Evolutionary conservation across 2,113 vertebrate species (phyloP).

Genomic region (Desmodus rotundus): DNA sequence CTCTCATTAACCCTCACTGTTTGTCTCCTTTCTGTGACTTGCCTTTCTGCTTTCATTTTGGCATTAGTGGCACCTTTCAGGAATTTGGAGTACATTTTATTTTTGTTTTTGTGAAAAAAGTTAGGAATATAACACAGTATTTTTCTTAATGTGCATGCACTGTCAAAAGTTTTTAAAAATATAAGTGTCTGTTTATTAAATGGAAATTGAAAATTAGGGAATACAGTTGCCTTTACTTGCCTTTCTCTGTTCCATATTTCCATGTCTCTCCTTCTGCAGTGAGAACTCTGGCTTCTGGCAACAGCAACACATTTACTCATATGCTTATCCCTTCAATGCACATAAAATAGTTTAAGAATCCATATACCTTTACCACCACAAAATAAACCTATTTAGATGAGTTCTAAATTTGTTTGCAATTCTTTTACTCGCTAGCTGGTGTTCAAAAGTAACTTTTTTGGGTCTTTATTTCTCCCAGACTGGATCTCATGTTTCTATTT

Average conservation of each 20-base stretch:
- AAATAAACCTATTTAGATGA: neutral
- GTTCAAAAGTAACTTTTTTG: neutral
- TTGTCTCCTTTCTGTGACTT: neutral
- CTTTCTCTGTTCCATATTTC: neutral
- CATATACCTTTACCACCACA: neutral
- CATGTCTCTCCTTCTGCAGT: neutral
- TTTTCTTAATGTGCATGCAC: neutral
- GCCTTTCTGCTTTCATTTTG: conserved; percentile 14
- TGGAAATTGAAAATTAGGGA: neutral
- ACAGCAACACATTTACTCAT: neutral
- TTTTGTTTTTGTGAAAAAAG: neutral
- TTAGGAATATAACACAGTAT: neutral
- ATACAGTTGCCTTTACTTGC: neutral
- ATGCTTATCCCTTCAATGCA: neutral
- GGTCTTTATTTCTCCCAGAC: neutral
- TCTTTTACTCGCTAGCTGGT: neutral
- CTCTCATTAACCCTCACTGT: conserved; percentile 39
- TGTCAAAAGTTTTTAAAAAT: neutral
- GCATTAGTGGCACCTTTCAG: neutral
- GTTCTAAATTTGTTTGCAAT: conserved; percentile 6
- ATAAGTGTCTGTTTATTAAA: conserved; percentile 13
- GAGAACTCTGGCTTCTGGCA: neutral
- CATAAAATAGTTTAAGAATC: neutral
- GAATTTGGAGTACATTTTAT: neutral
- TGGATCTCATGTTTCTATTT: neutral